phyloP scores from a whole-genome alignment of 2,113 vertebrate species.

The Zootoca vivipara region DNA sequence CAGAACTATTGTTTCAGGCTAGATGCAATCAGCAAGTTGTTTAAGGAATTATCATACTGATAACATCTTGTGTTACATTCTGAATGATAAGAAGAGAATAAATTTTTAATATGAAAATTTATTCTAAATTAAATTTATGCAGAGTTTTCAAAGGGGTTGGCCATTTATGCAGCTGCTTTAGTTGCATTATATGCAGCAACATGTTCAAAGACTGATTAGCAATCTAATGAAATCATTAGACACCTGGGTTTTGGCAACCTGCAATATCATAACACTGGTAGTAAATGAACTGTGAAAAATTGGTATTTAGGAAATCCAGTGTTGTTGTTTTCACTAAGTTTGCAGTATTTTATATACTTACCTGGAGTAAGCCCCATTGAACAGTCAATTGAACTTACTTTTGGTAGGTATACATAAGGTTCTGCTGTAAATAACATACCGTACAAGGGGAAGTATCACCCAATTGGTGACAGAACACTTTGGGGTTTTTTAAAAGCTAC shows the following conservation, averaged over 20 bases:
- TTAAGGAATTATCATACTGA: not conserved
- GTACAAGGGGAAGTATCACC: too few relatives aligned
- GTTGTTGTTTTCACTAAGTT: not conserved
- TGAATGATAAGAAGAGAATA: not conserved
- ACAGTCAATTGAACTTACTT: too few relatives aligned
- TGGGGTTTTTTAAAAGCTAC: too few relatives aligned
- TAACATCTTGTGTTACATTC: not conserved
- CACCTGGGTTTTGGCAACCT: not conserved
- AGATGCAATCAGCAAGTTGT: not conserved
- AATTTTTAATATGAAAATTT: not conserved
- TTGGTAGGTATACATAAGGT: too few relatives aligned
- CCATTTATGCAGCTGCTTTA: not conserved
- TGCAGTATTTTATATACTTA: too few relatives aligned
- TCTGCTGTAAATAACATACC: too few relatives aligned
- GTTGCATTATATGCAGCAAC: not conserved
- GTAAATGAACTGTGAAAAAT: not conserved
- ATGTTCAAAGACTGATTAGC: not conserved
- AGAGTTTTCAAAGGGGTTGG: not conserved
- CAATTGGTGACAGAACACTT: too few relatives aligned
- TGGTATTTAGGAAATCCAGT: not conserved
- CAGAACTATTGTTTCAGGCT: not conserved
- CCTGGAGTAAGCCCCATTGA: not conserved
- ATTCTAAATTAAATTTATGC: not conserved
- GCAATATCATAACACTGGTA: not conserved
- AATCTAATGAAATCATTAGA: conserved; percentile 3